These are phyloP conservation scores for Agrochola macilenta DNA, from an alignment of 2,888 invertebrate species.

Conservation along the genomic window DNA sequence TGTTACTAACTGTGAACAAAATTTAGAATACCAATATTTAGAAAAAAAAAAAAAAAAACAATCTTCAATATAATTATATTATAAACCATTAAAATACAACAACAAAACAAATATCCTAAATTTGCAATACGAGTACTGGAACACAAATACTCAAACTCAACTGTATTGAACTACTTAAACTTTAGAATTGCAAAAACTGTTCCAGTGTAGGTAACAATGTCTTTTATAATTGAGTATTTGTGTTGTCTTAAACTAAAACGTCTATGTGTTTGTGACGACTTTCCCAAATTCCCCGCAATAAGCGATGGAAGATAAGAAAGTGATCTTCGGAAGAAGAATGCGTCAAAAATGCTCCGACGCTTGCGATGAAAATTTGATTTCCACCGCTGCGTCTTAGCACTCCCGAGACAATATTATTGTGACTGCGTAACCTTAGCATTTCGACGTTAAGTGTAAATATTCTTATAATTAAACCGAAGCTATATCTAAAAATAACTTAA, in stretches of 20 bases:
- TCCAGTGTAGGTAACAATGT: constrained; percentile 76
- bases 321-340: constrained; percentile 67
- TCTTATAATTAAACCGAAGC: constrained; percentile 68
- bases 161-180: constrained; percentile 71
- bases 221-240: constrained; percentile 87
- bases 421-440: constrained; percentile 69
- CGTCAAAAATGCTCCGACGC: constrained; percentile 77
- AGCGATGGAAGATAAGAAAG: constrained; percentile 72
- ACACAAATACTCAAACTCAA: constrained; percentile 88
- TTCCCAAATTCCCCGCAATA: constrained; percentile 69
- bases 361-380: constrained; percentile 83
- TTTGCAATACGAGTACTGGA: constrained; percentile 77
- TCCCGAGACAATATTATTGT: constrained; percentile 77
- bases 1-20: constrained; percentile 70
- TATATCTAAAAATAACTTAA: constrained; percentile 84
- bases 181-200: constrained; percentile 74
- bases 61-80: constrained; percentile 85
- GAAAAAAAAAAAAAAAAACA: constrained; percentile 75
- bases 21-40: constrained; percentile 77
- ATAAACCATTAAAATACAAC: constrained; percentile 89
- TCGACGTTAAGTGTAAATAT: constrained; percentile 70
- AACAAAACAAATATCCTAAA: constrained; percentile 88
- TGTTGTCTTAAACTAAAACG: constrained; percentile 78
- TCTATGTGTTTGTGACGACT: constrained; percentile 61
- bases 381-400: constrained; percentile 68